Evolutionary conservation across 2,113 vertebrate species (phyloP).

Genomic region (Rostratula benghalensis): DNA sequence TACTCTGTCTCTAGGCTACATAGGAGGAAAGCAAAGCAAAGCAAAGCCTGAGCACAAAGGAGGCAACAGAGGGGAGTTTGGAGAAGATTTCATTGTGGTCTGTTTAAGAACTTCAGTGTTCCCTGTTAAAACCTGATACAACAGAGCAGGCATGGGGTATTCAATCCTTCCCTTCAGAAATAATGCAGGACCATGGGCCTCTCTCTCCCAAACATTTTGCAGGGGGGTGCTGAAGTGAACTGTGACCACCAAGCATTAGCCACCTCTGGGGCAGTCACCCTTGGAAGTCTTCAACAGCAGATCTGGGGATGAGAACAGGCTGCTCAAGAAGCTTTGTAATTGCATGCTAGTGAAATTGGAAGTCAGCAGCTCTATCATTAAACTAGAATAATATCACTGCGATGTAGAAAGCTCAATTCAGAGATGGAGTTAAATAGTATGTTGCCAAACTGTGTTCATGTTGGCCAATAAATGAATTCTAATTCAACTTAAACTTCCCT

Average conservation of each 20-base stretch:
- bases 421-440: neutral
- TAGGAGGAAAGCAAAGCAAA: neutral
- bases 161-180: neutral
- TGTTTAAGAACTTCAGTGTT: neutral
- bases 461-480: constrained; percentile 32
- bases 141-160: neutral
- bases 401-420: neutral
- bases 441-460: neutral
- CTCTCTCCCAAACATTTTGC: neutral
- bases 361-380: constrained; percentile 11
- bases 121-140: neutral
- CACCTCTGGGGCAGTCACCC: neutral
- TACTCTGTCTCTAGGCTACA: too few relatives aligned
- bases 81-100: neutral
- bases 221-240: neutral
- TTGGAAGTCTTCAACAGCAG: neutral
- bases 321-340: constrained; percentile 22
- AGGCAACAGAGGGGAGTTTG: neutral
- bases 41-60: neutral
- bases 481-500: constrained; percentile 29
- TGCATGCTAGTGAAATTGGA: neutral
- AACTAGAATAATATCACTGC: neutral
- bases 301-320: neutral
- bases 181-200: neutral
- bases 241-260: neutral